Evolutionary conservation across 53 echinoderm and acorn worm species (phyloP), one percentile per base, ranked within the genome.

Genomic region (Apostichopus leukothele): DNA sequence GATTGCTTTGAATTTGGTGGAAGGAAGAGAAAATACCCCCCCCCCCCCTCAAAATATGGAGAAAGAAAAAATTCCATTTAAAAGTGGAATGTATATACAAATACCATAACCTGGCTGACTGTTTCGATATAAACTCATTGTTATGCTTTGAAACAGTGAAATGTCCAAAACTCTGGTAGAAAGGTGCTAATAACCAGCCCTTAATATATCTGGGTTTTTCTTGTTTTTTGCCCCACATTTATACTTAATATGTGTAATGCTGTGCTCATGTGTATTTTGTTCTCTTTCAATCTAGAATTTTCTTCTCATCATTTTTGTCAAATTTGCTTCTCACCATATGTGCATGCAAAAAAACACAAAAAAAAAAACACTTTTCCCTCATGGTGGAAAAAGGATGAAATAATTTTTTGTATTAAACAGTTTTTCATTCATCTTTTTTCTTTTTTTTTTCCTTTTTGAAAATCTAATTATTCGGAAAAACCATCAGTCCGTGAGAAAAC

Each of bases 291-390:
- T 71, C 18, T 18, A 16, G 71, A 71, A 6, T 16, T 71, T 71
- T 68, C 18, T 9, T 1, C 10, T 57, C 10, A 9, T 71, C 20
- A 71, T n/a, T 18, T 6, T n/a, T 71, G 16, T 13, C 6, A 71
- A 71, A 81, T 54, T 54, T 81, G 81, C 81, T 81, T 81, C 81
- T 81, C 81, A 81, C 81, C 53, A 54, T 81, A 81, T 81, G 53
- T 81, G 81, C 81, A 81, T 81, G 81, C 55, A 54, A 81, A 71
- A 18, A 13, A 14, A 68, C 16, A 25, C 25, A 13, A 63, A 16
- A 63, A 63, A 11, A 63, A 16, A 63, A 13, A 13, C 71, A 71
- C 54, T 79, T 81, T 25, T 81, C 55, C 18, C 18, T 59, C 59
- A 53, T 81, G 81, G 54, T 54, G 81, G 59, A 52, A 81, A 81